Evolutionary conservation across 2,888 invertebrate genomes (phyloP).

Genomic region (Meiosimyza decipiens): DNA sequence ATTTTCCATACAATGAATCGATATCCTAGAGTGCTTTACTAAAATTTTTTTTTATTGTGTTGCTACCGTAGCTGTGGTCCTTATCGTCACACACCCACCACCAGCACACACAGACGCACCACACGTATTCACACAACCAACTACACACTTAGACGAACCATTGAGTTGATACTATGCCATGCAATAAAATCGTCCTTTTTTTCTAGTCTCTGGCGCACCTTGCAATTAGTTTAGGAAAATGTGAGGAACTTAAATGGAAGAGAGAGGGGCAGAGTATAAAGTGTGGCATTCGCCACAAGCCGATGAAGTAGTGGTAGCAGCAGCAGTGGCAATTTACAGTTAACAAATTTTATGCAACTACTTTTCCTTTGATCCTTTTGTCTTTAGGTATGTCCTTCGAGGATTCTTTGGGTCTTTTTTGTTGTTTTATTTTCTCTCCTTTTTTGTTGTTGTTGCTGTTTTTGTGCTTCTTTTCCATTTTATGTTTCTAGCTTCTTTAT

Average conservation of each 20-base stretch:
- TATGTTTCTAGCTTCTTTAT: neutral
- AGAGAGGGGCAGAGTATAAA: neutral
- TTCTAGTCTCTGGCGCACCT: conserved; percentile 6
- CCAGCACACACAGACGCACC: conserved; percentile 8
- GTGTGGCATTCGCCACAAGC: neutral
- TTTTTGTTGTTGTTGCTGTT: neutral
- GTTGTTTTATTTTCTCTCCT: too few species aligned
- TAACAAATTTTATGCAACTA: conserved; percentile 18
- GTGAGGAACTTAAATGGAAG: neutral
- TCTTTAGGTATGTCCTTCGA: conserved; percentile 6
- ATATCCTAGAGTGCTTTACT: conserved; percentile 13
- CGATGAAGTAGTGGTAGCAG: neutral
- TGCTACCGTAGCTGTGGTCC: neutral
- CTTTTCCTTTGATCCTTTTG: conserved; percentile 23
- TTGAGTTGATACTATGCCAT: neutral
- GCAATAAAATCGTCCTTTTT: too few species aligned
- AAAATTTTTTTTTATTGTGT: neutral
- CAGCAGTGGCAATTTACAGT: conserved; percentile 19
- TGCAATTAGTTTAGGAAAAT: conserved; percentile 23
- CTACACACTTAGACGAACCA: neutral
- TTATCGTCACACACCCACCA: conserved; percentile 3
- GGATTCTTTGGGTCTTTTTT: too few species aligned
- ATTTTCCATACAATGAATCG: conserved; percentile 30
- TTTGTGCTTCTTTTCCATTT: neutral
- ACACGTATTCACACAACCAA: neutral